These are phyloP conservation scores for Mythimna pallens DNA, from an alignment of 2,888 invertebrate genomes.

Conservation along the genomic window DNA sequence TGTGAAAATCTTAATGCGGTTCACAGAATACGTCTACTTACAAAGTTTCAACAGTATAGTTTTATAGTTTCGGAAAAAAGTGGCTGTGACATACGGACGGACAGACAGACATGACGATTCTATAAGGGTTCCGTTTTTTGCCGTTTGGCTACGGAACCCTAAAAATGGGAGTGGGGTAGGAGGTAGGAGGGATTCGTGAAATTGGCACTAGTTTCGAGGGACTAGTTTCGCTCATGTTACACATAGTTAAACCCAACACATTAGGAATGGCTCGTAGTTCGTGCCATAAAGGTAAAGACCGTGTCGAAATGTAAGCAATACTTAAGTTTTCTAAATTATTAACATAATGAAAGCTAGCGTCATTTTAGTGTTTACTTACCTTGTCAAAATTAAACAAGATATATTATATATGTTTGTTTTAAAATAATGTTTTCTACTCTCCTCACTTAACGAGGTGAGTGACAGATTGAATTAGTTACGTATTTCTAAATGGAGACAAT, in stretches of 20 bases:
- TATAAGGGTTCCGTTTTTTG: too few relatives aligned
- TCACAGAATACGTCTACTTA: too few relatives aligned
- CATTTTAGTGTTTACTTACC: constrained; percentile 5
- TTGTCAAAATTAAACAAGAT: background rate
- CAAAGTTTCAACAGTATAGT: too few relatives aligned
- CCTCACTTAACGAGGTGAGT: too few relatives aligned
- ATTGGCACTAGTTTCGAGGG: background rate
- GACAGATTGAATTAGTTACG: too few relatives aligned
- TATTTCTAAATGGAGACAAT: background rate
- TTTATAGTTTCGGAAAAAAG: too few relatives aligned
- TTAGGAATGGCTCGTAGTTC: constrained; percentile 6
- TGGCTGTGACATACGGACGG: too few relatives aligned
- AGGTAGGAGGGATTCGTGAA: too few relatives aligned
- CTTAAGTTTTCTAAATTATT: constrained; percentile 43
- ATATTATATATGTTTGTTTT: background rate
- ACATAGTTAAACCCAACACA: constrained; percentile 23
- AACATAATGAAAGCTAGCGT: constrained; percentile 31
- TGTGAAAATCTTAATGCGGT: too few relatives aligned
- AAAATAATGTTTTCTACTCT: background rate
- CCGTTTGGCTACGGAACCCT: too few relatives aligned
- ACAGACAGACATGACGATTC: too few relatives aligned
- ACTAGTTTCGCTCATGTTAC: constrained; percentile 8
- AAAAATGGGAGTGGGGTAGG: too few relatives aligned
- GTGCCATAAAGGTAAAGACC: constrained; percentile 29
- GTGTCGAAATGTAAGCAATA: constrained; percentile 28